Conservation (phyloP, 2,797 vertebrate genomes). For the Chromis chromis region DNA sequence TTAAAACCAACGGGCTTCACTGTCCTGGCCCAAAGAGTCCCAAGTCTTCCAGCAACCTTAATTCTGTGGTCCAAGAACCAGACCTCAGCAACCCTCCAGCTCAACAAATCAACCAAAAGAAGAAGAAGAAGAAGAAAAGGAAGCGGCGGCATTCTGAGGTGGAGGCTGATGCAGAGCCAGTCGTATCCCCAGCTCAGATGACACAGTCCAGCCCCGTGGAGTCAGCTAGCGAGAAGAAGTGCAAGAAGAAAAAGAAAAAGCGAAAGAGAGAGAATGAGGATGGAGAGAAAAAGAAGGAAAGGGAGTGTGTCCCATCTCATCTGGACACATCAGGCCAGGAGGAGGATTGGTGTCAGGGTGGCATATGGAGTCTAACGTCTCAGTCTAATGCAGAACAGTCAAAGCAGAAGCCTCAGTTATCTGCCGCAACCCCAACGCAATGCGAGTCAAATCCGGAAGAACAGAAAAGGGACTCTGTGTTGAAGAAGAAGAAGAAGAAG, state of each 20-base stretch:
- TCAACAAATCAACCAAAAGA: slow-evolving; percentile 46
- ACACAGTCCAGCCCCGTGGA: slow-evolving; percentile 16
- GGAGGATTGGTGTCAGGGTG: slow-evolving; percentile 85
- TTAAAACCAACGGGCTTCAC: slow-evolving; percentile 73
- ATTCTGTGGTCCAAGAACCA: slow-evolving; percentile 49
- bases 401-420: slow-evolving; percentile 23
- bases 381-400: slow-evolving; percentile 31
- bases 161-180: slow-evolving; percentile 43
- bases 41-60: slow-evolving; percentile 56
- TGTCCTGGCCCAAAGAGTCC: slow-evolving; percentile 39
- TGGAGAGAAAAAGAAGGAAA: not conserved
- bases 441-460: slow-evolving; percentile 23
- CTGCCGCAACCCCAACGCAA: not conserved
- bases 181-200: not conserved
- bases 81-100: slow-evolving; percentile 29
- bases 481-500: slow-evolving; percentile 67
- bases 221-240: slow-evolving; percentile 53
- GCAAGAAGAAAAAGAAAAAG: slow-evolving; percentile 81
- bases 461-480: slow-evolving; percentile 28
- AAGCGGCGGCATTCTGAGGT: slow-evolving; percentile 78
- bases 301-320: slow-evolving; percentile 61
- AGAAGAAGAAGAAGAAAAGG: slow-evolving; percentile 81
- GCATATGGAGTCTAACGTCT: slow-evolving; percentile 77
- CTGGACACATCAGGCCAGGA: slow-evolving; percentile 71
- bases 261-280: slow-evolving; percentile 66